Evolutionary conservation across 2,888 invertebrate species (phyloP).

Genomic region (Didymodactylos carnosus): DNA sequence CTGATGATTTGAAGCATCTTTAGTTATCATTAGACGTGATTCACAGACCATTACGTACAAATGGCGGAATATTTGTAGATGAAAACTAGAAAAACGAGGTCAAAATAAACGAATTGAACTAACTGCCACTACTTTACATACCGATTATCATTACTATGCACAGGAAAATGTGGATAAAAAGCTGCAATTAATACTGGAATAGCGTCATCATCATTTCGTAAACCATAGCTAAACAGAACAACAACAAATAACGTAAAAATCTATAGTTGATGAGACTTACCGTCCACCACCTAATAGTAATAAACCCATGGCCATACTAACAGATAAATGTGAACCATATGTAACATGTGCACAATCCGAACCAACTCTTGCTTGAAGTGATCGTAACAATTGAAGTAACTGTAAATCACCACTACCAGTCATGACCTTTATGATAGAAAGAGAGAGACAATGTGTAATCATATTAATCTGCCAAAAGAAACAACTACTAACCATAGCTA

Average conservation of each 20-base stretch:
- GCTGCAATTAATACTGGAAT: conserved; percentile 75
- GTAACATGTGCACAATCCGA: conserved; percentile 46
- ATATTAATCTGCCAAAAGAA: neutral
- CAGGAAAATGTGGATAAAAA: conserved; percentile 88
- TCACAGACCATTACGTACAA: conserved; percentile 82
- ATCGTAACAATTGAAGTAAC: conserved; percentile 58
- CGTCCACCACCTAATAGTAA: conserved; percentile 80
- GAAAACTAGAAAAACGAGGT: conserved; percentile 48
- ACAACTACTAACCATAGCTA: conserved; percentile 47
- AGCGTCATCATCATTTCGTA: conserved; percentile 51
- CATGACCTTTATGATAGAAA: conserved; percentile 45
- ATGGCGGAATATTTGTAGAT: conserved; percentile 85
- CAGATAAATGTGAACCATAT: conserved; percentile 76
- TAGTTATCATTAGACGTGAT: conserved; percentile 63
- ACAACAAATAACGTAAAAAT: neutral
- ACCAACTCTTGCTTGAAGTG: conserved; percentile 60
- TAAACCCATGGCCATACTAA: conserved; percentile 80
- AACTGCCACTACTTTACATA: neutral
- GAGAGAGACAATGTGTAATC: neutral
- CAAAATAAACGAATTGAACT: neutral
- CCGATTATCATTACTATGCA: conserved; percentile 25
- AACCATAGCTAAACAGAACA: conserved; percentile 28
- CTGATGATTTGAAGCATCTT: conserved; percentile 44
- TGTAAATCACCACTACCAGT: conserved; percentile 74
- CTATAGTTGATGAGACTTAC: conserved; percentile 24